Conservation (phyloP, 2,113 vertebrate species). For the Nyctibius bracteatus region DNA sequence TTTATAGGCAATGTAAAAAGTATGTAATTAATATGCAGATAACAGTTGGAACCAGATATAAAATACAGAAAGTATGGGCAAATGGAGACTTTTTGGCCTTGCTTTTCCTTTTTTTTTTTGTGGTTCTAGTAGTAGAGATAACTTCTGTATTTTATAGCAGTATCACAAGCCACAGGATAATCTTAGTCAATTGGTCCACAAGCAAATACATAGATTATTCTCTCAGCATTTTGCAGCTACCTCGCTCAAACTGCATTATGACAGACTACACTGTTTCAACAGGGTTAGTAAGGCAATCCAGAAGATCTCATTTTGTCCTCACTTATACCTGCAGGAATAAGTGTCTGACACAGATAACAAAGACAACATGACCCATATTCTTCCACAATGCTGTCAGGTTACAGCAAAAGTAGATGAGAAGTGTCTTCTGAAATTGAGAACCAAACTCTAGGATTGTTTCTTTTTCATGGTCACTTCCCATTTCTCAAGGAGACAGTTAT, state of each 20-base stretch:
- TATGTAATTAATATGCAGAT: not conserved
- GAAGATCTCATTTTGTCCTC: not conserved
- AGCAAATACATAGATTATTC: not conserved
- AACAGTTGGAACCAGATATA: not conserved
- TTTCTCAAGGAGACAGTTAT: not conserved
- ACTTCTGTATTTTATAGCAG: not conserved
- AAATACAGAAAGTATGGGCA: not conserved
- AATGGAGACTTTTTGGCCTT: not conserved
- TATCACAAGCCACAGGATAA: not conserved
- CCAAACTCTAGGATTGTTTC: fast-evolving
- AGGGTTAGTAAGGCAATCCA: fast-evolving
- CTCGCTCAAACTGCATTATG: not conserved
- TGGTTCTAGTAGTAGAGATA: not conserved
- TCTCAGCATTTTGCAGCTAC: not conserved
- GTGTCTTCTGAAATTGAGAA: not conserved
- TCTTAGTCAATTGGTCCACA: not conserved
- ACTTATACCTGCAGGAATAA: not conserved
- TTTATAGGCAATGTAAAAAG: not conserved
- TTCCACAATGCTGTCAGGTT: not conserved
- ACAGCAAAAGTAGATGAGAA: not conserved
- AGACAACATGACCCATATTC: not conserved
- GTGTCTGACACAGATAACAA: not conserved
- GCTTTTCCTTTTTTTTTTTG: not conserved
- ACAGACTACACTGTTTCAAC: not conserved
- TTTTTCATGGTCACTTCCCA: not conserved